These are phyloP conservation scores for Limosa lapponica DNA, from an alignment of 2,797 vertebrate genomes.

Conservation along the genomic window DNA sequence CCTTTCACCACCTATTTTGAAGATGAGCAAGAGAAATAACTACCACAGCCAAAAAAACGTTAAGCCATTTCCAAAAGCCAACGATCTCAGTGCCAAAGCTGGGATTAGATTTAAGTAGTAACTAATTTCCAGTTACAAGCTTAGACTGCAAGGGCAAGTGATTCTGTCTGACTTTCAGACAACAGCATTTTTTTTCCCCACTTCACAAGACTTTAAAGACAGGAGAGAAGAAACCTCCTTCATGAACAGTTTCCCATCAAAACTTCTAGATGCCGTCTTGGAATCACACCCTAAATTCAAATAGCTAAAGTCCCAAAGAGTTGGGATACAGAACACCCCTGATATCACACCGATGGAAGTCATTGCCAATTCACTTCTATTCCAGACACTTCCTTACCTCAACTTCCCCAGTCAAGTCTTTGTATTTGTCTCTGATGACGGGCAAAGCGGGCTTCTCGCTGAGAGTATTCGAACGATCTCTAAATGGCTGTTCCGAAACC, in stretches of 20 bases:
- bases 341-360: not conserved
- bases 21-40: not conserved
- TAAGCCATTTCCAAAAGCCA: not conserved
- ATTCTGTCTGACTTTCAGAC: not conserved
- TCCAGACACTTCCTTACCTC: conserved; percentile 82
- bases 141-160: not conserved
- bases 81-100: not conserved
- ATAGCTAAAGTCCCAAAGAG: accelerated
- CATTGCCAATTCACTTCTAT: not conserved
- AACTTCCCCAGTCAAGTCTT: conserved; percentile 96
- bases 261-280: not conserved
- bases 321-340: not conserved
- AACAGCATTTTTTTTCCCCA: not conserved
- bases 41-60: not conserved
- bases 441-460: conserved; percentile 93
- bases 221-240: not conserved
- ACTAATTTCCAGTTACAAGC: conserved; percentile 20
- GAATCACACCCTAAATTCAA: not conserved
- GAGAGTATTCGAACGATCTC: conserved; percentile 93
- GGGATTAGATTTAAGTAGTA: not conserved
- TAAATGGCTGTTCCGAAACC: conserved; percentile 88
- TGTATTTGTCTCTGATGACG: conserved; percentile 98
- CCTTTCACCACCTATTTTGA: not conserved
- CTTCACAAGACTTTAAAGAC: not conserved
- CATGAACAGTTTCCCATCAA: not conserved